Base-by-base conservation (phyloP, 35 echinoderm and acorn worm genomes). In the Amphiura filiformis region DNA sequence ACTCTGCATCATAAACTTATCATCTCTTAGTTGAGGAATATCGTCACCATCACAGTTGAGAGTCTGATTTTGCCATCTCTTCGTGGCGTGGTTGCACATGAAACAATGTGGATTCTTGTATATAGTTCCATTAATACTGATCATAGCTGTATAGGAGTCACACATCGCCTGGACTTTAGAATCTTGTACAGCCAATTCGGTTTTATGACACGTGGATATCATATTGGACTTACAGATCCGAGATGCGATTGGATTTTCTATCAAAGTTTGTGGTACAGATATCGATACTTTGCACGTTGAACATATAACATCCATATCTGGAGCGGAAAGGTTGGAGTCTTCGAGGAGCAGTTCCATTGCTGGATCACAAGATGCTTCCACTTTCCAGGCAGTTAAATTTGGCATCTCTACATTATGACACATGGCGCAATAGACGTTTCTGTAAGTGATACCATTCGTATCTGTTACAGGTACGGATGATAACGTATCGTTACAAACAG, bases 361-460 rank as follows among this genome's bases (percentile, higher is more conserved):
- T 17, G 80, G 34, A 15, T 82, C 39, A 41, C 81, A 83, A 15
- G 23, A 47, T 13, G 81, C 81, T 0, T 47, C 31, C 4, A 90
- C 36, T 35, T 13, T 20, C 92, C 92, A 93, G 26, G 87, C 38
- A 17, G 83, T 81, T 2, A 93, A 82, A 7, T 75, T 81, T 18
- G 47, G 37, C 14, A 84, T 34, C 14, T 78, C 36, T 23, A 84
- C 75, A 20, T 78, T 77, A 44, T 93, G 87, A 77, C 92, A 93
- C 17, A 93, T 40, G n/a, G 92, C 92, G 57, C 92, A 90, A 37
- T 90, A 90, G 23, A 84, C 56, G 44, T 90, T 90, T 33, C 65
- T 84, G 38, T 83, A 90, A 0, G 88, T 90, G 22, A 84, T 61
- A 20, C 18, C 35, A 31, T 22, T 34, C 22, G 34, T 65, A 23